Evolutionary conservation across 2,797 vertebrate genomes (phyloP).

Genomic region (Scomberomorus guttatus): DNA sequence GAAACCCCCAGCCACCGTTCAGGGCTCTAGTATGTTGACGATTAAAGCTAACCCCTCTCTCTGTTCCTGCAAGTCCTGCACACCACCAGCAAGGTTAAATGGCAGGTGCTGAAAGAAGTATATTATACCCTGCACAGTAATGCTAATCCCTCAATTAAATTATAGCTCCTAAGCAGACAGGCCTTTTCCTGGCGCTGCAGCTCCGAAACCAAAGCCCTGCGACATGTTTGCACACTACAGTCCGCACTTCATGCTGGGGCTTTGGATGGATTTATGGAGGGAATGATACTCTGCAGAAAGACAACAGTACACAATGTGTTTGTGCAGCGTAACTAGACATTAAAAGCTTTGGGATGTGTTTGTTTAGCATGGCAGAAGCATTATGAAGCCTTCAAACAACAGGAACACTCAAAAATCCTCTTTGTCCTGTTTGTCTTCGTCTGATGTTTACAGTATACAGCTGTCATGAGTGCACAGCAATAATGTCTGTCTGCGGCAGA

Average conservation of each 20-base stretch:
- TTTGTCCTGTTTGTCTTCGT: slow-evolving; percentile 72
- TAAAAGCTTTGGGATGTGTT: slow-evolving; percentile 79
- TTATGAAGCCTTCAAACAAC: slow-evolving; percentile 70
- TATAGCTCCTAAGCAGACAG: slow-evolving; percentile 78
- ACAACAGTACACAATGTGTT: slow-evolving; percentile 81
- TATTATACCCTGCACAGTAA: slow-evolving; percentile 80
- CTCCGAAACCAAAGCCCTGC: slow-evolving; percentile 69
- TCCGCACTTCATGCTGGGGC: slow-evolving; percentile 74
- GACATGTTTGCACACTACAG: slow-evolving; percentile 74
- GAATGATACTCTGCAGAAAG: slow-evolving; percentile 72
- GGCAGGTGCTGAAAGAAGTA: slow-evolving; percentile 83
- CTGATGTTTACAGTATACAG: slow-evolving; percentile 69
- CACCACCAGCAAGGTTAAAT: slow-evolving; percentile 85
- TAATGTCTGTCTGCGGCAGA: slow-evolving; percentile 77
- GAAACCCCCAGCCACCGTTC: slow-evolving; percentile 72
- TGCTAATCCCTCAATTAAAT: slow-evolving; percentile 87
- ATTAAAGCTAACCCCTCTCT: slow-evolving; percentile 83
- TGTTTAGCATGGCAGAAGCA: slow-evolving; percentile 72
- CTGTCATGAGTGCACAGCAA: slow-evolving; percentile 57
- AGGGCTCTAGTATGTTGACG: slow-evolving; percentile 78
- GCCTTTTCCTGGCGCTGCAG: slow-evolving; percentile 66
- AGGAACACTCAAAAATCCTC: slow-evolving; percentile 73
- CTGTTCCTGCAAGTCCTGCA: slow-evolving; percentile 76
- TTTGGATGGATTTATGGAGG: slow-evolving; percentile 78
- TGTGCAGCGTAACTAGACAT: slow-evolving; percentile 76